These are phyloP conservation scores for Drosophila nigritarsus DNA, from an alignment of 2,888 invertebrate genomes.

Conservation along the genomic window DNA sequence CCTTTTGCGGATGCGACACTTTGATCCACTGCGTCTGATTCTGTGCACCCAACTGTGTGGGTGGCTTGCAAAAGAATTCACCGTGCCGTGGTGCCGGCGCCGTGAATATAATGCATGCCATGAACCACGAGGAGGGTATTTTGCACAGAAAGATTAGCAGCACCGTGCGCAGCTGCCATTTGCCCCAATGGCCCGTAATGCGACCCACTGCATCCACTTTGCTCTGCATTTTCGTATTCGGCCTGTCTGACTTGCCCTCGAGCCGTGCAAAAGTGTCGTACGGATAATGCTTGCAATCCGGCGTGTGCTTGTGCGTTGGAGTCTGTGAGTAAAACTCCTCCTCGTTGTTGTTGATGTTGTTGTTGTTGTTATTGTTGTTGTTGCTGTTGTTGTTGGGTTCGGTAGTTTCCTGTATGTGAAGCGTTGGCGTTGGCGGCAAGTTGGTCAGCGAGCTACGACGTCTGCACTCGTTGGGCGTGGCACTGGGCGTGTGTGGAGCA, in stretches of 20 bases:
- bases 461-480: conserved; percentile 54
- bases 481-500: conserved; percentile 6
- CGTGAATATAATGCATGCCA: conserved; percentile 86
- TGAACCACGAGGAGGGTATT: conserved; percentile 86
- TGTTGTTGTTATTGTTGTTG: conserved; percentile 48
- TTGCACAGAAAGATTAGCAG: conserved; percentile 85
- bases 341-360: conserved; percentile 48
- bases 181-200: conserved; percentile 85
- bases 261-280: conserved; percentile 80
- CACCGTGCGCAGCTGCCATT: conserved; percentile 85
- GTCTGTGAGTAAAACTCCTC: conserved; percentile 46
- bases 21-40: conserved; percentile 85
- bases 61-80: conserved; percentile 85
- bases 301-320: conserved; percentile 45
- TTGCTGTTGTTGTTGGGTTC: conserved; percentile 44
- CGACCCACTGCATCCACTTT: conserved; percentile 85
- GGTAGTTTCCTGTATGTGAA: conserved; percentile 12
- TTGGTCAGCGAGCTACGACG: conserved; percentile 73
- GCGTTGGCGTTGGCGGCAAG: conserved; percentile 20
- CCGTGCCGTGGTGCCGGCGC: conserved; percentile 85
- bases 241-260: conserved; percentile 76
- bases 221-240: conserved; percentile 79
- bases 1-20: conserved; percentile 84
- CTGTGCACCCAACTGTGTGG: conserved; percentile 72
- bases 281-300: conserved; percentile 79